These are phyloP conservation scores for Limanda limanda DNA, from an alignment of 2,113 vertebrate species.

Conservation along the genomic window DNA sequence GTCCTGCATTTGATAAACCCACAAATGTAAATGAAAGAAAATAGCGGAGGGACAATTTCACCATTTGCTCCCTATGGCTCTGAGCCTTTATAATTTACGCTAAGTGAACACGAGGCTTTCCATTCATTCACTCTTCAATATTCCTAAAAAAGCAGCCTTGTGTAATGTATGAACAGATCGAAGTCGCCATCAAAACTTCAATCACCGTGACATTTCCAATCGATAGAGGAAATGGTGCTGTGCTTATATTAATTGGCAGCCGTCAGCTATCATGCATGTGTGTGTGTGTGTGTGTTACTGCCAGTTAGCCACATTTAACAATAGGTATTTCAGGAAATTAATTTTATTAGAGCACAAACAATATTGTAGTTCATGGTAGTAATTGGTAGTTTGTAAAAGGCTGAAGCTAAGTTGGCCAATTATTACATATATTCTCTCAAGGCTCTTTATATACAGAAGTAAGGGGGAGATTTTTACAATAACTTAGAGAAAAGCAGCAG, in stretches of 20 bases:
- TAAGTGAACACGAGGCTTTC: background rate
- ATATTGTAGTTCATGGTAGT: no score
- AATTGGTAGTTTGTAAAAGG: no score
- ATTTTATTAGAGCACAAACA: no score
- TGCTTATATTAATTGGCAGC: background rate
- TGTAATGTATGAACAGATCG: background rate
- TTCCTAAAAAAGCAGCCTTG: background rate
- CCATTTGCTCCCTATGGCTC: background rate
- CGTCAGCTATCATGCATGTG: no score
- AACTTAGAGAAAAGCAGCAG: no score
- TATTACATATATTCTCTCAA: no score
- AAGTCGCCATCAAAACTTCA: background rate
- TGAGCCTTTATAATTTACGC: background rate
- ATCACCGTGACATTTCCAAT: background rate
- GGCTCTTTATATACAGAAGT: no score
- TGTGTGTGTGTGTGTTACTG: no score
- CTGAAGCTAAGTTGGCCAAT: no score
- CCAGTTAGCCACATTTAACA: no score
- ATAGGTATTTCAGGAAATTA: no score
- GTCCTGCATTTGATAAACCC: slow-evolving; percentile 17
- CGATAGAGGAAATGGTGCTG: background rate
- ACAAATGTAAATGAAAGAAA: slow-evolving; percentile 25
- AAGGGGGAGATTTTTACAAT: no score
- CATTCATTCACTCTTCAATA: background rate
- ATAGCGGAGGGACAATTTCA: background rate